These are phyloP conservation scores for Pipistrellus pipistrellus DNA, from an alignment of 2,797 vertebrate genomes.

Conservation along the genomic window DNA sequence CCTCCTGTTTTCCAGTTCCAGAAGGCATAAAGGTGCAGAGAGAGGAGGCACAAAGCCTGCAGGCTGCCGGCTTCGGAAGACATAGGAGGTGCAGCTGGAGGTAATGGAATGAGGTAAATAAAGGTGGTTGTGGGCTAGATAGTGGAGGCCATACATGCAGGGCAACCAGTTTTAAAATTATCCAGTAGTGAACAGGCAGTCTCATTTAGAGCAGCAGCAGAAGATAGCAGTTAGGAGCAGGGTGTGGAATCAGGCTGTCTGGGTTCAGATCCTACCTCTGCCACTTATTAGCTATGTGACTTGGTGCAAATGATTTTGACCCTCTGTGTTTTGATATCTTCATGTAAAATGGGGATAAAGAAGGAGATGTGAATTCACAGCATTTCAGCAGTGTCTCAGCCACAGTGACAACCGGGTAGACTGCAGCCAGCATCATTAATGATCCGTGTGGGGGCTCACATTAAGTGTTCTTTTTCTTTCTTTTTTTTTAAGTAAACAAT, in stretches of 20 bases:
- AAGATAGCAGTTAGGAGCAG: background rate
- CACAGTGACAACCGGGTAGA: background rate
- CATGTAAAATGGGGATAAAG: background rate
- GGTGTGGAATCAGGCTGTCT: background rate
- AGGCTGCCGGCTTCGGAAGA: background rate
- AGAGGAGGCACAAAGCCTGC: background rate
- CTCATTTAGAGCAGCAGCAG: background rate
- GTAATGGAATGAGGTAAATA: background rate
- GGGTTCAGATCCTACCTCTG: background rate
- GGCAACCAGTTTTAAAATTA: background rate
- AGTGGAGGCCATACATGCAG: background rate
- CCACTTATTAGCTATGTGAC: background rate
- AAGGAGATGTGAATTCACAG: background rate
- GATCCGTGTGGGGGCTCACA: background rate
- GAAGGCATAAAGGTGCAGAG: background rate
- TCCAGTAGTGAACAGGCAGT: background rate
- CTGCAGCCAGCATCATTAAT: background rate
- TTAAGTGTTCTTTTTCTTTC: background rate
- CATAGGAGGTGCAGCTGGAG: background rate
- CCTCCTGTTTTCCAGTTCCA: background rate
- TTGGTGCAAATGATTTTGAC: background rate
- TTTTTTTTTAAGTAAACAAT: background rate
- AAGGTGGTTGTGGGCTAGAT: background rate
- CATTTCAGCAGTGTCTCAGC: background rate
- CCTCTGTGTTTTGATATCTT: background rate